Base-by-base conservation (phyloP, 2,888 invertebrate species). In the Cryptops parisi region DNA sequence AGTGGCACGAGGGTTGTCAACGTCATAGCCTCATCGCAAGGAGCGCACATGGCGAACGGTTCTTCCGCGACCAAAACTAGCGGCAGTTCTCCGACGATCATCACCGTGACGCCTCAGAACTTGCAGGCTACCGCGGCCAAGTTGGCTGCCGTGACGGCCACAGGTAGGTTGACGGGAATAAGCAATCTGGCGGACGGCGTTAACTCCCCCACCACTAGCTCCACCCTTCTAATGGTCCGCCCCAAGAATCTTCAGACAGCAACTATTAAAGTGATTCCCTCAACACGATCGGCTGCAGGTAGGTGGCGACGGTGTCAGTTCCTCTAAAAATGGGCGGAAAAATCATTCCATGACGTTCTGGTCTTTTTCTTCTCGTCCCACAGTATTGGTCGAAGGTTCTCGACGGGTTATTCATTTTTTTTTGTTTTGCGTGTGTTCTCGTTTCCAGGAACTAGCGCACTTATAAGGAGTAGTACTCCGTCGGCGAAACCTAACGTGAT, bases 401-500 rank as follows among this genome's bases (percentile, higher is more conserved):
- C n/a, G n/a, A n/a, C n/a, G n/a, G n/a, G n/a, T 24, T 53, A 5
- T 2, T 44, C 4, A 24, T 21, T 21, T 21, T 19, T 17, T 41
- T 50, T 50, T 41, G 21, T 15, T 41, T n/a, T n/a, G n/a, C n/a
- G n/a, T n/a, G n/a, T n/a, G n/a, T 4, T 49, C 39, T 41, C 33
- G 38, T 52, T 17, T 6, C 19, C 43, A 41, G 43, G n/a, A 6
- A 41, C 6, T 6, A 41, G n/a, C 6, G 19, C 43, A 9, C 12
- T 41, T 9, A 41, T 41, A 17, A 41, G 43, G 17, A 41, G n/a
- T 41, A 17, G n/a, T 41, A 9, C 46, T 9, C 12, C 9, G n/a
- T 15, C 44, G 44, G 19, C 52, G 12, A 78, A 78, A 65, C 74
- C 76, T 49, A 77, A 74, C 62, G 72, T 78, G 23, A 77, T 78